Conservation (phyloP, 2,113 vertebrate genomes). For the Anoplopoma fimbria region DNA sequence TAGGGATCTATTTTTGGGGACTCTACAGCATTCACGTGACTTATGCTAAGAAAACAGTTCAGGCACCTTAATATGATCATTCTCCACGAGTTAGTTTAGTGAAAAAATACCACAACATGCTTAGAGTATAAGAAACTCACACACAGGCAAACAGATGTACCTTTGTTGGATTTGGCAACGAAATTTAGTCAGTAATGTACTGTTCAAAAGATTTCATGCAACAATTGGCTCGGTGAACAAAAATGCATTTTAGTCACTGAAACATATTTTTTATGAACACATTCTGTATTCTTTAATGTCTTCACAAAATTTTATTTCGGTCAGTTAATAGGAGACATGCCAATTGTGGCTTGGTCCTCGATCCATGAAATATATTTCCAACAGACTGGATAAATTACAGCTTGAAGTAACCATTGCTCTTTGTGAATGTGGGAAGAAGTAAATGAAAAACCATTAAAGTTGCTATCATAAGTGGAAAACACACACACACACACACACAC, state of each 20-base stretch:
- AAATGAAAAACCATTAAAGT: slow-evolving; percentile 13
- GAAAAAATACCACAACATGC: slow-evolving; percentile 29
- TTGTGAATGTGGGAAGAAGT: slow-evolving; percentile 11
- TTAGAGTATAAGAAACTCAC: slow-evolving; percentile 16
- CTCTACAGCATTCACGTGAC: slow-evolving; percentile 15
- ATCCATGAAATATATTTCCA: slow-evolving; percentile 23
- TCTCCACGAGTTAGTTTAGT: slow-evolving; percentile 52
- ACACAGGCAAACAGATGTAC: slow-evolving; percentile 31
- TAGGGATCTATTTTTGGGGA: slow-evolving; percentile 40
- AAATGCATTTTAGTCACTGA: slow-evolving; percentile 17
- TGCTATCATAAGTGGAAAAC: not conserved
- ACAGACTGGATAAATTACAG: slow-evolving; percentile 7
- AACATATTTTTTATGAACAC: slow-evolving; percentile 7
- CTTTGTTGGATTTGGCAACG: slow-evolving; percentile 46
- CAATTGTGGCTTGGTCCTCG: not conserved
- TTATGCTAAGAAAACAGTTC: slow-evolving; percentile 55
- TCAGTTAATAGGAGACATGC: slow-evolving; percentile 16
- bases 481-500: slow-evolving; percentile 18
- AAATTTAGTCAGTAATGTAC: slow-evolving; percentile 11
- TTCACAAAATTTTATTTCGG: slow-evolving; percentile 17
- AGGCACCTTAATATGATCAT: slow-evolving; percentile 44
- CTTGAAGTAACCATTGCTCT: not conserved
- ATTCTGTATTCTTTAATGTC: not conserved
- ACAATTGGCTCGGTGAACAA: slow-evolving; percentile 22
- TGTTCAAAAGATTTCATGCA: slow-evolving; percentile 32